These are phyloP conservation scores for Muscicapa adusta DNA, from an alignment of 2,113 vertebrate genomes.

Conservation along the genomic window DNA sequence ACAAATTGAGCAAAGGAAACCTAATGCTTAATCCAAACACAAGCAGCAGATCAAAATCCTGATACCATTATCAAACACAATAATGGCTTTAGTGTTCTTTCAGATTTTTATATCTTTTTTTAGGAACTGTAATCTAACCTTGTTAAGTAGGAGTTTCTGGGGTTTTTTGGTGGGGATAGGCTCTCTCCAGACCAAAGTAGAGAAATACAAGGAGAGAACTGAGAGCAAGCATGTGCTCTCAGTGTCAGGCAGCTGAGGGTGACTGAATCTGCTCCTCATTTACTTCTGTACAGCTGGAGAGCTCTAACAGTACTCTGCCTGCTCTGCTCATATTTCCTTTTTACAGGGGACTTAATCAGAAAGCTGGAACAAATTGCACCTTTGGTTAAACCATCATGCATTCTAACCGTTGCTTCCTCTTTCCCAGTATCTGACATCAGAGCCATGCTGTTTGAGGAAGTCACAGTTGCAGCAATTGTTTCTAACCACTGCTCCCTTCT, in stretches of 20 bases:
- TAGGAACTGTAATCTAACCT: background rate
- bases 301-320: background rate
- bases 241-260: background rate
- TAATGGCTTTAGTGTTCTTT: background rate
- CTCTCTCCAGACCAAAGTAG: slow-evolving; percentile 3
- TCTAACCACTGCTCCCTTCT: slow-evolving; percentile 9
- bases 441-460: slow-evolving; percentile 29
- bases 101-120: background rate
- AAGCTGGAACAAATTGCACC: slow-evolving; percentile 48
- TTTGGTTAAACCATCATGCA: slow-evolving; percentile 44
- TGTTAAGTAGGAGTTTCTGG: background rate
- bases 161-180: accelerated
- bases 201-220: background rate
- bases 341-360: slow-evolving; percentile 37
- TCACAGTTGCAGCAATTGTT: background rate
- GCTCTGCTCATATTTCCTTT: slow-evolving; percentile 25
- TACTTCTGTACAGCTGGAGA: background rate
- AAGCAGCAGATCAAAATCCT: background rate
- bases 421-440: slow-evolving; percentile 44
- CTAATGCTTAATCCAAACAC: slow-evolving; percentile 2
- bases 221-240: background rate
- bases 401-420: slow-evolving; percentile 9
- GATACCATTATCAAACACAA: background rate
- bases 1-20: slow-evolving; percentile 2
- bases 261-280: background rate